These are phyloP conservation scores for Schizopygopsis malacanthus DNA, from an alignment of 2,797 vertebrate species.

Conservation along the genomic window DNA sequence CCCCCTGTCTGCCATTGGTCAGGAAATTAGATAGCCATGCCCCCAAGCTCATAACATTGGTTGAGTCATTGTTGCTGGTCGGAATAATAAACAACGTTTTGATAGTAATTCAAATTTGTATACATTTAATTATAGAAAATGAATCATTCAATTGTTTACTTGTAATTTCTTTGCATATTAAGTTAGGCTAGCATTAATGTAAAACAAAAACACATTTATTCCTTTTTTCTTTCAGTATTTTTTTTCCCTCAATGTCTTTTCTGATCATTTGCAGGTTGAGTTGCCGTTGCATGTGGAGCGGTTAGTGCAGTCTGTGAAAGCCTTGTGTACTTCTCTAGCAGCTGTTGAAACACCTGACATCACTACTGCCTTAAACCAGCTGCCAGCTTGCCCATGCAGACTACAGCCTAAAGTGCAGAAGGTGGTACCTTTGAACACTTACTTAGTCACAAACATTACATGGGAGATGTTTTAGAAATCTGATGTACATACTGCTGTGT, in stretches of 20 bases:
- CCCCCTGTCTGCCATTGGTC: too few relatives aligned
- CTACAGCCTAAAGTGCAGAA: constrained; percentile 92
- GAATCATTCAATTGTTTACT: neutral
- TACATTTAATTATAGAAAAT: neutral
- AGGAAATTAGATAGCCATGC: too few relatives aligned
- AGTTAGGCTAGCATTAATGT: too few relatives aligned
- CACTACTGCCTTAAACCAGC: constrained; percentile 88
- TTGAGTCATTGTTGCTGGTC: too few relatives aligned
- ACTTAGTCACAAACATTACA: neutral
- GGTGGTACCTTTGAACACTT: constrained; percentile 70
- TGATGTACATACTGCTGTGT: neutral
- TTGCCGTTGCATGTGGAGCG: constrained; percentile 86
- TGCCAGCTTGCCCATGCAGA: constrained; percentile 93
- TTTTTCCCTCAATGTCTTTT: neutral
- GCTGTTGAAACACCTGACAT: constrained; percentile 91
- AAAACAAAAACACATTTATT: neutral
- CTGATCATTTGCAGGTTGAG: constrained; percentile 77
- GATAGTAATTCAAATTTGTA: neutral
- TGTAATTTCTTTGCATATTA: neutral
- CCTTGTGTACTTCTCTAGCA: constrained; percentile 90
- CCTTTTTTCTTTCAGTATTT: neutral
- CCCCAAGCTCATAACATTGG: too few relatives aligned
- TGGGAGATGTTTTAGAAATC: constrained; percentile 13
- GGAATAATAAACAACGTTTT: neutral
- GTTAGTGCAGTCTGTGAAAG: constrained; percentile 94